phyloP scores from a whole-genome alignment of 2,888 invertebrate genomes.

The Diploptera punctata region DNA sequence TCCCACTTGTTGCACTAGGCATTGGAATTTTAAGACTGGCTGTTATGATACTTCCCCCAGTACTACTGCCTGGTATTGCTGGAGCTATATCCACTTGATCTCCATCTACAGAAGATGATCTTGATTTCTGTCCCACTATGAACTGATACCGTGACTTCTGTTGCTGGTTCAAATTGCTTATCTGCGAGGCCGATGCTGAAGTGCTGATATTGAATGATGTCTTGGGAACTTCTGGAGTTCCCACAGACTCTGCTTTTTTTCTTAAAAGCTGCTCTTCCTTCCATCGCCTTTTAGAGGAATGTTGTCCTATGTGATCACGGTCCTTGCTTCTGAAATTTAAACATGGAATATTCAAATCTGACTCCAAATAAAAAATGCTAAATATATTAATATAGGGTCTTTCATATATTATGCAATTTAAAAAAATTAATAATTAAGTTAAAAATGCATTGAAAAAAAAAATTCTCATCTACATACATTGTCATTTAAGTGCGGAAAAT shows the following conservation, averaged over 20 bases:
- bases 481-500: no score
- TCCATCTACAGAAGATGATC: slow-evolving; percentile 30
- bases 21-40: slow-evolving; percentile 83
- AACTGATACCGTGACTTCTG: not conserved
- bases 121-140: not conserved
- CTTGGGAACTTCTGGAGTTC: slow-evolving; percentile 25
- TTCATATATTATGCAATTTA: no score
- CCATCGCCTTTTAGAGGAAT: slow-evolving; percentile 58
- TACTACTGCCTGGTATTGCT: slow-evolving; percentile 51
- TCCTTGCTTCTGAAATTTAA: slow-evolving; percentile 52
- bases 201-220: not conserved
- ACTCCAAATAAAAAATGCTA: no score
- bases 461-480: no score
- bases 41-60: slow-evolving; percentile 71
- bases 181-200: slow-evolving; percentile 7
- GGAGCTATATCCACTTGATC: not conserved
- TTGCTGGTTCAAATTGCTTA: not conserved
- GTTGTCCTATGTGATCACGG: slow-evolving; percentile 52
- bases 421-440: no score
- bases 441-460: no score
- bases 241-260: slow-evolving; percentile 42
- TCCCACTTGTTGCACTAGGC: slow-evolving; percentile 48
- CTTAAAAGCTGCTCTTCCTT: slow-evolving; percentile 53
- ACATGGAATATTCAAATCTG: no score
- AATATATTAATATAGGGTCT: no score